These are phyloP conservation scores for Siniperca knerii DNA, from an alignment of 2,113 vertebrate species.

Conservation along the genomic window DNA sequence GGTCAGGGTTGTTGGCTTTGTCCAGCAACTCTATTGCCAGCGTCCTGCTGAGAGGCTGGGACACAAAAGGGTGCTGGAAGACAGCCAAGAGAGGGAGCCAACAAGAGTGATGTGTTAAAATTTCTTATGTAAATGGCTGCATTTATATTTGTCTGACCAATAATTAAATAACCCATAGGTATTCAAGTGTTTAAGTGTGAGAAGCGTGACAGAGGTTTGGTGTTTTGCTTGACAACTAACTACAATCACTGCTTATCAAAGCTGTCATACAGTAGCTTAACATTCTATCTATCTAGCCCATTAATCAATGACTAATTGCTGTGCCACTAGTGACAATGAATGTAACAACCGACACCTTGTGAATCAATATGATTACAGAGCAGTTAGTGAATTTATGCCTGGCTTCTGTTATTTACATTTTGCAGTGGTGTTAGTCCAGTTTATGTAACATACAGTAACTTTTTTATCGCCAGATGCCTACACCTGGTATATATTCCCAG, in stretches of 20 bases:
- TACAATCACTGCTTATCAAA: neutral
- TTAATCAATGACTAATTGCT: neutral
- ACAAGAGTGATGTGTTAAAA: neutral
- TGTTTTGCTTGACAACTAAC: neutral
- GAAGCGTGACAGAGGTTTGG: neutral
- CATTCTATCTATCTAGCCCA: neutral
- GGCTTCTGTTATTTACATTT: neutral
- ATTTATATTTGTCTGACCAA: neutral
- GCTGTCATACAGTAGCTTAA: neutral
- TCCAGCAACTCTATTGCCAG: conserved; percentile 97
- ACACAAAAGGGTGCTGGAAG: conserved; percentile 95
- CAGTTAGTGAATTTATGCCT: neutral
- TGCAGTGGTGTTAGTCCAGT: neutral
- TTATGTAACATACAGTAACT: neutral
- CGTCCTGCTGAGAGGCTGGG: conserved; percentile 94
- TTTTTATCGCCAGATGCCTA: neutral
- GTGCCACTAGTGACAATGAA: neutral
- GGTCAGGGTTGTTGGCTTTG: conserved; percentile 97
- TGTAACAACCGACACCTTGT: neutral
- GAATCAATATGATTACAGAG: neutral
- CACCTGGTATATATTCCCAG: neutral
- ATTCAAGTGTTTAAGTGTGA: no score
- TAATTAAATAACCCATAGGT: neutral
- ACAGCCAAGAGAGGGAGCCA: neutral
- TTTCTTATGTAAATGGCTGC: no score